Evolutionary conservation across 2,113 vertebrate genomes (phyloP).

Genomic region (Mobula birostris): DNA sequence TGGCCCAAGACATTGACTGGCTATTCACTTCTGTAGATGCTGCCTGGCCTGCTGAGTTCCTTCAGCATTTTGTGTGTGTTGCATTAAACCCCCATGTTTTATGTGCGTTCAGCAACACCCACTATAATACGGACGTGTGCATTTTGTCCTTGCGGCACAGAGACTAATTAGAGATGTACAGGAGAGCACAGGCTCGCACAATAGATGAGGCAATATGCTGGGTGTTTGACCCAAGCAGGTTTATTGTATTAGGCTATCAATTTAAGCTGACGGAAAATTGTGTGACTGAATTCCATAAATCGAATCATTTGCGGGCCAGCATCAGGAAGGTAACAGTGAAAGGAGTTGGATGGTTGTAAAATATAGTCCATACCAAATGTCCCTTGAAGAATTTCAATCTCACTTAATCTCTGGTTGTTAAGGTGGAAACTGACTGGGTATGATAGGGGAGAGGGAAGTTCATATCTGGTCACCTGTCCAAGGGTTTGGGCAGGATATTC

Average conservation of each 20-base stretch:
- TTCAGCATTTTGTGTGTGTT: too few relatives aligned
- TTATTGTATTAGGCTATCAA: not conserved
- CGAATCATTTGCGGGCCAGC: not conserved
- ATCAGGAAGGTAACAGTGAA: not conserved
- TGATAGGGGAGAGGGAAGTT: too few relatives aligned
- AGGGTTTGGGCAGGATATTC: too few relatives aligned
- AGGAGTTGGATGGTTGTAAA: not conserved
- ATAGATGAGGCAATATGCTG: not conserved
- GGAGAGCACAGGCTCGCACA: not conserved
- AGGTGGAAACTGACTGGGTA: not conserved
- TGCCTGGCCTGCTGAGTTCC: too few relatives aligned
- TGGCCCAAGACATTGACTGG: too few relatives aligned
- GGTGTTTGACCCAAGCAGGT: not conserved
- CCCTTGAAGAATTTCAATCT: not conserved
- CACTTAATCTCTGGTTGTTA: not conserved
- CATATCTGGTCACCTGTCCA: too few relatives aligned
- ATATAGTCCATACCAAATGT: not conserved
- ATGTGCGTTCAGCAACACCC: not conserved
- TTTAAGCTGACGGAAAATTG: not conserved
- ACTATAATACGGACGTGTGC: not conserved
- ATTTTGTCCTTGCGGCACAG: not conserved
- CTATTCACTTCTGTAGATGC: too few relatives aligned
- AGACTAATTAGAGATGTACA: not conserved
- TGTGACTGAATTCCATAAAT: not conserved
- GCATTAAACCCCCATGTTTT: too few relatives aligned